Conservation (phyloP, 2,888 invertebrate species). For the Vanessa cardui region DNA sequence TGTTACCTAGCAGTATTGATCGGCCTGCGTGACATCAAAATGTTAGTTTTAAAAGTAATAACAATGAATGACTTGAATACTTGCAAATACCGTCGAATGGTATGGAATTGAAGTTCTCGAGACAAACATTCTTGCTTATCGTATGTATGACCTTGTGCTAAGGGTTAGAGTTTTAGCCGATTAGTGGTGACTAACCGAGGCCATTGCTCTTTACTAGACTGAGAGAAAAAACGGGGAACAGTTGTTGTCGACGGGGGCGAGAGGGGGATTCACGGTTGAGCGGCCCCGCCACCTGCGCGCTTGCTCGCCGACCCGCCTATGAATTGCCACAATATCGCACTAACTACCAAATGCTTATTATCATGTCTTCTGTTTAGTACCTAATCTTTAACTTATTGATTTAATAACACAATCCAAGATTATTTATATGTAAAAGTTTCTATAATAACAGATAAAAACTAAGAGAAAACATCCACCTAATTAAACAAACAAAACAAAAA, state of each 20-base stretch:
- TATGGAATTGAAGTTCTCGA: not conserved
- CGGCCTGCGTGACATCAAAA: slow-evolving; percentile 25
- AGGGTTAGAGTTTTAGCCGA: slow-evolving; percentile 21
- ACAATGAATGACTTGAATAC: too few species aligned
- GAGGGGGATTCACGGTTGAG: slow-evolving; percentile 77
- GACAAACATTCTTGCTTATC: not conserved
- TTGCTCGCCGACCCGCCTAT: slow-evolving; percentile 26
- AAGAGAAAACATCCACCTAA: not conserved
- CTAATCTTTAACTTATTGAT: not conserved
- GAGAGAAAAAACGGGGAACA: slow-evolving; percentile 70
- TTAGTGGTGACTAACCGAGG: slow-evolving; percentile 49
- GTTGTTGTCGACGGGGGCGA: slow-evolving; percentile 65
- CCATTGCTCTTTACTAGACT: slow-evolving; percentile 67
- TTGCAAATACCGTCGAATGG: too few species aligned
- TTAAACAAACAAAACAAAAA: not conserved
- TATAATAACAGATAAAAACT: not conserved
- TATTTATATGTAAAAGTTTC: not conserved
- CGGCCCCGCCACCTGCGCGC: slow-evolving; percentile 69
- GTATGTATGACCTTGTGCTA: slow-evolving; percentile 8
- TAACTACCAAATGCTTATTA: slow-evolving; percentile 13
- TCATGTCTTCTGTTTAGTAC: not conserved
- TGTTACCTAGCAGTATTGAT: slow-evolving; percentile 78
- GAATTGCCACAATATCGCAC: slow-evolving; percentile 34
- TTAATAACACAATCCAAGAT: not conserved
- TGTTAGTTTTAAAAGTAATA: not conserved